Evolutionary conservation across 2,797 vertebrate genomes (phyloP).

Genomic region (Ctenosaura bakeri): DNA sequence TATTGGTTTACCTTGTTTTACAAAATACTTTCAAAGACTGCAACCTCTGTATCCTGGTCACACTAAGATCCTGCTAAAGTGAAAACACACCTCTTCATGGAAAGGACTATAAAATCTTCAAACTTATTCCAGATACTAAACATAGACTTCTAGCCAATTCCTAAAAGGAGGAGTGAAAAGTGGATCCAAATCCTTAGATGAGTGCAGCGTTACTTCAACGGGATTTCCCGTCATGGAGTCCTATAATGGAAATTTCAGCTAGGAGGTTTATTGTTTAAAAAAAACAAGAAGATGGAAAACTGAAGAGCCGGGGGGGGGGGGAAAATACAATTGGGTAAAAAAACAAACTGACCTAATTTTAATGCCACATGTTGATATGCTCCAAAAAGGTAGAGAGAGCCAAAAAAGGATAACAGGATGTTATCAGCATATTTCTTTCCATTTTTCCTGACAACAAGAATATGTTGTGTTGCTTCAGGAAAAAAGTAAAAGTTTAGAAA

Average conservation of each 20-base stretch:
- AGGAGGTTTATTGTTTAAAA: background rate
- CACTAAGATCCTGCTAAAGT: no score
- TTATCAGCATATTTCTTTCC: no score
- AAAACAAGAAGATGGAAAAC: background rate
- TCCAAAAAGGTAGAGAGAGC: background rate
- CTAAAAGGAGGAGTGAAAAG: background rate
- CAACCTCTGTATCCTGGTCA: no score
- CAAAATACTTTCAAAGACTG: no score
- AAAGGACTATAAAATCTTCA: background rate
- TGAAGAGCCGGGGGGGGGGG: background rate
- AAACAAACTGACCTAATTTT: background rate
- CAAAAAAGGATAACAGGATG: fast-evolving
- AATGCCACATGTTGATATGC: background rate
- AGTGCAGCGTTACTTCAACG: background rate
- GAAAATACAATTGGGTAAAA: background rate
- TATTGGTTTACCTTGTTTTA: no score
- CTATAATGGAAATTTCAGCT: background rate
- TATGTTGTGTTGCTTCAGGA: constrained; percentile 12
- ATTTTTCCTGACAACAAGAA: no score
- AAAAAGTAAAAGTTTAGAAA: constrained; percentile 28
- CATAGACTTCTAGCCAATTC: no score
- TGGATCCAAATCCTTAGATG: fast-evolving
- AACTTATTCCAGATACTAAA: constrained; percentile 5
- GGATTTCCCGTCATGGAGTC: background rate
- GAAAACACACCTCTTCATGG: background rate